Conservation (phyloP, 2,797 vertebrate genomes). For the Ciconia nigra region DNA sequence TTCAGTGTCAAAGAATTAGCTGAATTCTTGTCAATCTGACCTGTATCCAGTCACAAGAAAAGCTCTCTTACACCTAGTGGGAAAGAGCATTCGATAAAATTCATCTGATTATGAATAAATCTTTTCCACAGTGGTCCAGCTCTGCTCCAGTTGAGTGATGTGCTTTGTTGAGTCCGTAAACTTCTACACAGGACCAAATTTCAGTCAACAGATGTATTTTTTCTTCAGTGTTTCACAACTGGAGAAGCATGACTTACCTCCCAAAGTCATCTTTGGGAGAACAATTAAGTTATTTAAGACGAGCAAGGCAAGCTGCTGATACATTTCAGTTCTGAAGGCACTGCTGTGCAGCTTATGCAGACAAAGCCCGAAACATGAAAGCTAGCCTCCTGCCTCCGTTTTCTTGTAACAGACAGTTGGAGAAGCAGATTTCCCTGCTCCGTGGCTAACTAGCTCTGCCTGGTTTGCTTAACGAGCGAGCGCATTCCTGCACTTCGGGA, state of each 20-base stretch:
- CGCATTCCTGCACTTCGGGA: conserved; percentile 47
- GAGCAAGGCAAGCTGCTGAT: conserved; percentile 24
- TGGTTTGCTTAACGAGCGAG: conserved; percentile 21
- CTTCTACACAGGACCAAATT: not conserved
- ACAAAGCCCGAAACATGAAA: conserved; percentile 20
- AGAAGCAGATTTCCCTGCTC: conserved; percentile 16
- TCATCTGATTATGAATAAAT: not conserved
- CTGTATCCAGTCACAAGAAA: not conserved
- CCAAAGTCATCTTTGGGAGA: not conserved
- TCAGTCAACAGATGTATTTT: not conserved
- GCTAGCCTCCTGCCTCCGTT: conserved; percentile 30
- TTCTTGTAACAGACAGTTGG: not conserved
- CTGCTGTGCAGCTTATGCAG: not conserved
- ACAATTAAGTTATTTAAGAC: conserved; percentile 13
- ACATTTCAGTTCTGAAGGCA: not conserved
- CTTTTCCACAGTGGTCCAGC: not conserved
- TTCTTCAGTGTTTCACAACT: not conserved
- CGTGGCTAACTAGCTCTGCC: conserved; percentile 11
- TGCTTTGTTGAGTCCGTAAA: not conserved
- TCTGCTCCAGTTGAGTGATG: not conserved
- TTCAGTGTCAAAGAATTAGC: not conserved
- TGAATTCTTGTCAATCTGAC: not conserved
- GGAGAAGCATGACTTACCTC: conserved; percentile 13
- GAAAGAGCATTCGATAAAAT: not conserved
- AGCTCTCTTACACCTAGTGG: not conserved